These are phyloP conservation scores for Neoitamus cyanurus DNA, from an alignment of 2,888 invertebrate species.

Conservation along the genomic window DNA sequence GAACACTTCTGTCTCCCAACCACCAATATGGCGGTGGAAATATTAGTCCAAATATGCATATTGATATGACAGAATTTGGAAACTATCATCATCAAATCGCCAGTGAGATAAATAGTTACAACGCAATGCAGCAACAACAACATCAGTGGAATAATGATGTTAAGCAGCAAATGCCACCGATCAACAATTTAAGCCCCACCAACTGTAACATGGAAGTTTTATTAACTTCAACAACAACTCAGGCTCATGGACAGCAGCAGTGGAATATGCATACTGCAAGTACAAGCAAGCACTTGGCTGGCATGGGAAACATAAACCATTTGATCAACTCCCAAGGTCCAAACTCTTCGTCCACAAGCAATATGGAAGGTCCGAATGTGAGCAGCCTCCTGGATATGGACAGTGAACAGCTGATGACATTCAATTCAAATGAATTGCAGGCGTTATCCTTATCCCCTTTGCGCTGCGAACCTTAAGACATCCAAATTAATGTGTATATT, in stretches of 20 bases:
- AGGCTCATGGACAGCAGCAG: constrained; percentile 51
- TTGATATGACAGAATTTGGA: constrained; percentile 41
- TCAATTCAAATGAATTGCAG: constrained; percentile 69
- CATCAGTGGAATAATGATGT: constrained; percentile 54
- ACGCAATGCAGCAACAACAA: constrained; percentile 55
- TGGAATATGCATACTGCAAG: constrained; percentile 47
- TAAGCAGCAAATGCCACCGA: constrained; percentile 52
- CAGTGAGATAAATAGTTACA: constrained; percentile 57
- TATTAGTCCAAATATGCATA: constrained; percentile 49
- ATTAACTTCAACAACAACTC: constrained; percentile 50
- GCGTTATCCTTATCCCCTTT: constrained; percentile 64
- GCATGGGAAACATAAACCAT: constrained; percentile 36
- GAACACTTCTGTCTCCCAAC: constrained; percentile 55
- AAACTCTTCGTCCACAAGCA: constrained; percentile 4
- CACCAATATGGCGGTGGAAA: constrained; percentile 48
- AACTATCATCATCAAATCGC: constrained; percentile 51
- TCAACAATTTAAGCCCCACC: constrained; percentile 52
- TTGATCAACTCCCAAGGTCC: neutral
- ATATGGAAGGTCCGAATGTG: constrained; percentile 60
- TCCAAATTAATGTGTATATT: neutral
- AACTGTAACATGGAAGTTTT: constrained; percentile 53
- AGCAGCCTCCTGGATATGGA: constrained; percentile 67
- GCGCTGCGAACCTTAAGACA: neutral
- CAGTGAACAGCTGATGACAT: constrained; percentile 66
- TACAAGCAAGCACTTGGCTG: constrained; percentile 49